Base-by-base conservation (phyloP, 2,113 vertebrate species). In the Australoheros scitulus region DNA sequence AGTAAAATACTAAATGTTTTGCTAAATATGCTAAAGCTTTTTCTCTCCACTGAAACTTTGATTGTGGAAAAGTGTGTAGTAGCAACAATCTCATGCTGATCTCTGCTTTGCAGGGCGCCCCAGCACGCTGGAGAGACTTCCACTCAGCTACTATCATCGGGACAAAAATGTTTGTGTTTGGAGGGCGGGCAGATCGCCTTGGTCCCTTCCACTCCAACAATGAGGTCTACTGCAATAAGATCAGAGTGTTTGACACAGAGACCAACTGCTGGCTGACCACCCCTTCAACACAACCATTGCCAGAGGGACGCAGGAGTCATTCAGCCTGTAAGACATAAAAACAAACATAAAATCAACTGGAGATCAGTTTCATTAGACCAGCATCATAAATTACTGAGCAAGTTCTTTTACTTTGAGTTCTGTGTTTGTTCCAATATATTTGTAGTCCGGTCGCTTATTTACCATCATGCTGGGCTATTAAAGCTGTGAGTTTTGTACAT, bases 211-310 rank as follows among this genome's bases (percentile, higher is more conserved):
- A 99, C 95, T 99, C 98, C 76, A 99, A 98, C 96, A 99, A 98
- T 6, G 98, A 99, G 95, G 98, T 99, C 94, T 99, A 99, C 94
- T 99, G 98, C 94, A 99, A 99, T 94, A 97, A 97, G 83, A 99
- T 99, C 83, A 96, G 96, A 90, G 97, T 98, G 41, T 99, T 98
- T 65, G 98, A 99, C 91, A 98, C 97, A 2, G 96, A 97, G 93
- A 97, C 96, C 3, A 97, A 97, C 92, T 96, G 96, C 92, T 99
- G 98, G 98, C 93, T 99, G 76, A 97, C 97, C 86, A 97, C 96
- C 0, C 96, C 97, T 3, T 89, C 94, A 5, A 96, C 96, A 4
- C 96, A 97, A 0, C 94, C 97, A 14, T 92, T 96, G 8, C 98
- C 97, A 0, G 98, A 99, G 65, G 98, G 98, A n/a, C 96, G 98